These are phyloP conservation scores for Poeciliopsis turneri DNA, from an alignment of 2,797 vertebrate genomes.

Conservation along the genomic window DNA sequence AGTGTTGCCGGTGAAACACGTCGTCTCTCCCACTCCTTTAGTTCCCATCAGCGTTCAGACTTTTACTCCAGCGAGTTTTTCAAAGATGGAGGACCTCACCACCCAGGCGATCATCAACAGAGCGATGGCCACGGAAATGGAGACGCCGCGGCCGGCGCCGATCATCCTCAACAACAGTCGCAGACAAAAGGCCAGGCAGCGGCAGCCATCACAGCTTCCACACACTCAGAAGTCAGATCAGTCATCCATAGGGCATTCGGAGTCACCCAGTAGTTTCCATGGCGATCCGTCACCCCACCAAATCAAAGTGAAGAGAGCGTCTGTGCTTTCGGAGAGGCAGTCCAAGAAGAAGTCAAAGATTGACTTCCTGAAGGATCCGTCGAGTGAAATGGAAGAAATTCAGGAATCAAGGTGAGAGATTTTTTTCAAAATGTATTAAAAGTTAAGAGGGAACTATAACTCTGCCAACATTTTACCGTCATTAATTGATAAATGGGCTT, in stretches of 20 bases:
- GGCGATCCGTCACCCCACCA: constrained; percentile 55
- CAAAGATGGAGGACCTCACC: constrained; percentile 36
- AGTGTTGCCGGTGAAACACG: constrained; percentile 54
- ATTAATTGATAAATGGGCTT: not conserved
- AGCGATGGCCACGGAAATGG: constrained; percentile 71
- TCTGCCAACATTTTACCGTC: not conserved
- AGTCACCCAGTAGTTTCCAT: constrained; percentile 4
- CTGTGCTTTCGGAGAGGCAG: constrained; percentile 70
- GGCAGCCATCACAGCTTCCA: constrained; percentile 24
- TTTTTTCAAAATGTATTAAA: not conserved
- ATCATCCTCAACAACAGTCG: constrained; percentile 53
- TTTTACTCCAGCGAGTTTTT: constrained; percentile 7
- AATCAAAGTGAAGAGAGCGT: constrained; percentile 83
- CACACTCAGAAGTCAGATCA: constrained; percentile 26
- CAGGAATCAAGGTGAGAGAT: constrained; percentile 61
- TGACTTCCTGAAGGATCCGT: constrained; percentile 63
- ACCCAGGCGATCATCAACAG: constrained; percentile 75
- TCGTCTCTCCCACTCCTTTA: not conserved
- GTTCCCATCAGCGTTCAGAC: not conserved
- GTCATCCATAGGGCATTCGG: constrained; percentile 16
- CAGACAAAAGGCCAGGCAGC: not conserved
- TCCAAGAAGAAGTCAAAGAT: constrained; percentile 80
- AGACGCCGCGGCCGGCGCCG: constrained; percentile 41
- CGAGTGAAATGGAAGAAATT: constrained; percentile 57
- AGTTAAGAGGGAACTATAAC: not conserved